phyloP scores from a whole-genome alignment of 2,113 vertebrate genomes.

The Cynopterus brachyotis region DNA sequence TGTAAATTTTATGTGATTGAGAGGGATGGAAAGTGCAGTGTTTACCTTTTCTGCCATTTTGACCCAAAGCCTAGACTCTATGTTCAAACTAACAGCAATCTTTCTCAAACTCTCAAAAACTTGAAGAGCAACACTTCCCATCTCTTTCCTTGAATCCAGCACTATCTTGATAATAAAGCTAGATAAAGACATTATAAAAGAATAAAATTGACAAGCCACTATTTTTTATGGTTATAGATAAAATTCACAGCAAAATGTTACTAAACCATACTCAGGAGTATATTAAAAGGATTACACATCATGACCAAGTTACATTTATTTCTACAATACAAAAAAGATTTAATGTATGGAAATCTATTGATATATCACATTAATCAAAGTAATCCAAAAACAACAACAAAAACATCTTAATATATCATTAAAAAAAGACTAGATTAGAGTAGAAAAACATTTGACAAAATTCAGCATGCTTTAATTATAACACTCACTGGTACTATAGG shows the following conservation, averaged over 20 bases:
- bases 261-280: neutral
- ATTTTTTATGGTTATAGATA: neutral
- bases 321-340: neutral
- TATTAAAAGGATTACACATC: neutral
- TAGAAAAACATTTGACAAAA: neutral
- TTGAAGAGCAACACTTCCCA: neutral
- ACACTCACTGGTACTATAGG: neutral
- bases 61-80: too few species aligned
- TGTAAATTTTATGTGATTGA: too few species aligned
- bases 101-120: too few species aligned
- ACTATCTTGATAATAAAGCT: neutral
- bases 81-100: too few species aligned
- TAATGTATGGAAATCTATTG: neutral
- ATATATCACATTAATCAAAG: neutral
- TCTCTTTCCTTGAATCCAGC: neutral
- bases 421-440: neutral
- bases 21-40: too few species aligned
- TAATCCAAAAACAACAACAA: neutral
- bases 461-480: neutral
- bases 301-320: neutral
- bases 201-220: neutral
- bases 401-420: neutral
- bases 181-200: neutral
- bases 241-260: neutral
- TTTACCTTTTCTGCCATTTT: too few species aligned